A percentile compares a stretch with the other conserved stretches of the same genome.
phyloP scores from a whole-genome alignment of 2,888 invertebrate genomes.

The Merodon equestris region DNA sequence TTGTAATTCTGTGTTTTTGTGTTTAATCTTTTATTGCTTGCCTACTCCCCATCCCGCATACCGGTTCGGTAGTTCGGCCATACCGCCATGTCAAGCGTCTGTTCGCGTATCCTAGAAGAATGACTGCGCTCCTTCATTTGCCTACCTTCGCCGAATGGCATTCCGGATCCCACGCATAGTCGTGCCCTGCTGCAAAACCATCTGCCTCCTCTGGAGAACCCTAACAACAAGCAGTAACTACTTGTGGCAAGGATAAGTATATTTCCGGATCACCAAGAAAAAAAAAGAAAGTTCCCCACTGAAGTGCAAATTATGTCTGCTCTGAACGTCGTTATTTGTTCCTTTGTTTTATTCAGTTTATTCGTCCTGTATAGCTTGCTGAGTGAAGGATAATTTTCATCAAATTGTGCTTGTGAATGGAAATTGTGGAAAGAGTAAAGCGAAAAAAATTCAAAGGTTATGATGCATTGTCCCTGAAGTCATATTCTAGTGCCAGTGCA shows the following conservation, averaged over 20 bases:
- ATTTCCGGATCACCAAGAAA: neutral
- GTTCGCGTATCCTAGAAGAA: no score
- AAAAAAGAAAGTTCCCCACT: neutral
- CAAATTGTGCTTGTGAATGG: slow-evolving; percentile 38
- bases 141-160: neutral
- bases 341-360: slow-evolving; percentile 21
- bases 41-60: neutral
- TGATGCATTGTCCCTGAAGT: no score
- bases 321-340: slow-evolving; percentile 12
- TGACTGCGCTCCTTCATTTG: neutral
- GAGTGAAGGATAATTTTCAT: slow-evolving; percentile 35
- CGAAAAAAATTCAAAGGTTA: slow-evolving; percentile 3
- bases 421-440: slow-evolving; percentile 29
- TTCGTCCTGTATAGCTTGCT: neutral
- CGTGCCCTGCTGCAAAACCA: slow-evolving; percentile 9
- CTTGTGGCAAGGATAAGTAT: slow-evolving; percentile 33
- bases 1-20: no score
- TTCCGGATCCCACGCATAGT: no score
- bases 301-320: slow-evolving; percentile 11
- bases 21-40: neutral
- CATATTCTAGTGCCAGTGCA: neutral
- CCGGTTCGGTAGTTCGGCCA: no score
- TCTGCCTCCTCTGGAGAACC: slow-evolving; percentile 38
- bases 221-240: slow-evolving; percentile 29
- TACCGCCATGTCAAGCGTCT: no score